phyloP scores from a whole-genome alignment of 2,888 invertebrate genomes.

The Eupithecia inturbata region DNA sequence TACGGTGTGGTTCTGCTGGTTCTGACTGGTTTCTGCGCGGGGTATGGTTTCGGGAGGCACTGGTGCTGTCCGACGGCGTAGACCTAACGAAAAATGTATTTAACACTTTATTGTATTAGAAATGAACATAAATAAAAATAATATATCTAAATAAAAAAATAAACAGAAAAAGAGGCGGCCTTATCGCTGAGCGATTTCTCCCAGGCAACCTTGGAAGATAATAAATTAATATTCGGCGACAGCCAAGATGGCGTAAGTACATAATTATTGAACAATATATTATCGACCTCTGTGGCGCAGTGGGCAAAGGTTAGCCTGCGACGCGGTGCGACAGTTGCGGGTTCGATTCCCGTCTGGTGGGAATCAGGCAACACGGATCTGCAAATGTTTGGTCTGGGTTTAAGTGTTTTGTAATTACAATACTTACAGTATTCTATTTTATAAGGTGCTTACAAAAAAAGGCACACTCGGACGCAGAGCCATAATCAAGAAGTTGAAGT shows the following conservation, averaged over 20 bases:
- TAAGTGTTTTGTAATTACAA: not conserved
- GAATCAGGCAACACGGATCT: no score
- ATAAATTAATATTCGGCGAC: not conserved
- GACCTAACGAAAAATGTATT: no score
- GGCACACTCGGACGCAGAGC: not conserved
- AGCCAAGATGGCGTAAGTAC: no score
- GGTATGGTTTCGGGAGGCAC: slow-evolving; percentile 44
- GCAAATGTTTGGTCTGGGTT: no score
- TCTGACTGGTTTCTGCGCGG: slow-evolving; percentile 74
- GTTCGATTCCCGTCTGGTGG: not conserved
- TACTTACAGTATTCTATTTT: not conserved
- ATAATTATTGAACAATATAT: not conserved
- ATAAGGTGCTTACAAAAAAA: not conserved
- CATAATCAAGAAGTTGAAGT: not conserved
- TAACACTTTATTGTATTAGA: no score
- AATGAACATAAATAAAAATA: no score
- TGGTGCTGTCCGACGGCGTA: slow-evolving; percentile 1
- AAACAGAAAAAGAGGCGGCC: no score
- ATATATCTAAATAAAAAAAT: no score
- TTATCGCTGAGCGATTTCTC: no score
- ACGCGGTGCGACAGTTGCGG: no score
- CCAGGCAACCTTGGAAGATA: no score
- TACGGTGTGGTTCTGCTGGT: slow-evolving; percentile 78
- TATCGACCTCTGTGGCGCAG: not conserved
- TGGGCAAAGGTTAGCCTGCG: not conserved